Evolutionary conservation across 2,113 vertebrate genomes (phyloP).

Genomic region (Vicugna pacos): DNA sequence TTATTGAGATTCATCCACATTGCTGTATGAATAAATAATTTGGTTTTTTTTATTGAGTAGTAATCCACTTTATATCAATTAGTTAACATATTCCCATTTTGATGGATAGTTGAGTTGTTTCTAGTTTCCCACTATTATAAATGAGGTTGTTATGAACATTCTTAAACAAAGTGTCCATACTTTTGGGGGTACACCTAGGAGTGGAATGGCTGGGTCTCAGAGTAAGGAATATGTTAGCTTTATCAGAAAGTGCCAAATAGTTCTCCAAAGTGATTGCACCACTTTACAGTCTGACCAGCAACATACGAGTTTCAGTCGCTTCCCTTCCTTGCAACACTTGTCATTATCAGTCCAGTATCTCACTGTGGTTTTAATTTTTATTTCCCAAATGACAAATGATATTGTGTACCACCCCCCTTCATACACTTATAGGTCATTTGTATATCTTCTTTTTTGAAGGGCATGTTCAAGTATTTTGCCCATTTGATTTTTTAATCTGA

Average conservation of each 20-base stretch:
- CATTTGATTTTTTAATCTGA: slow-evolving; percentile 63
- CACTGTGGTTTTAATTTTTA: background rate
- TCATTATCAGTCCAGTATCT: background rate
- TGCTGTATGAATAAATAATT: background rate
- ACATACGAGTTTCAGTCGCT: background rate
- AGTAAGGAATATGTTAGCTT: background rate
- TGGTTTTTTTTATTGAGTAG: slow-evolving; percentile 21
- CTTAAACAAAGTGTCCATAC: background rate
- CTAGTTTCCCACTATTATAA: slow-evolving; percentile 43
- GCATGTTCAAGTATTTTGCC: background rate
- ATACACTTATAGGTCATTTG: background rate
- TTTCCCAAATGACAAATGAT: slow-evolving; percentile 16
- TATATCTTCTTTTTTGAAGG: background rate
- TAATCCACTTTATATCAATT: slow-evolving; percentile 20
- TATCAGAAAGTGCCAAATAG: background rate
- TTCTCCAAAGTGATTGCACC: background rate
- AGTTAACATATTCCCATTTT: slow-evolving; percentile 2
- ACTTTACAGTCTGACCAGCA: slow-evolving; percentile 12
- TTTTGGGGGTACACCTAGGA: background rate
- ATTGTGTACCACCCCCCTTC: background rate
- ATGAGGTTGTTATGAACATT: background rate
- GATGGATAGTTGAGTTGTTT: background rate
- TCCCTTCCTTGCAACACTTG: background rate
- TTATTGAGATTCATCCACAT: slow-evolving; percentile 19
- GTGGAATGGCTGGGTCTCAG: background rate